phyloP scores from a whole-genome alignment of 2,888 invertebrate species.

The Steinernema hermaphroditum region DNA sequence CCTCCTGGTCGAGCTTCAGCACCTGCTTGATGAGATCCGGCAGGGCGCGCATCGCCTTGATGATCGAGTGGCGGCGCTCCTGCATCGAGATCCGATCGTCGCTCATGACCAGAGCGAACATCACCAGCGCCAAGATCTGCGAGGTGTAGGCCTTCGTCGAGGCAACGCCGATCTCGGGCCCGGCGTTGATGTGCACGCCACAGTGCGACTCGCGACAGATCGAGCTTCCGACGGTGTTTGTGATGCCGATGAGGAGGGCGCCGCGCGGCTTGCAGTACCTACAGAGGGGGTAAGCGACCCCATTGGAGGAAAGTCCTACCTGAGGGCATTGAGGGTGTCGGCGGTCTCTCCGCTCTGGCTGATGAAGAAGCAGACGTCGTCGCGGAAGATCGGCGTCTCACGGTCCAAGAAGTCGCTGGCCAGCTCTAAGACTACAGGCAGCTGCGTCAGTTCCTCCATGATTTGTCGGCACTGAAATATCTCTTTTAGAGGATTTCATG shows the following conservation, averaged over 20 bases:
- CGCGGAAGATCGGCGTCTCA: constrained; percentile 93
- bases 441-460: constrained; percentile 90
- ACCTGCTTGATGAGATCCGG: constrained; percentile 88
- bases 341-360: constrained; percentile 81
- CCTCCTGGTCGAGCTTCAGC: constrained; percentile 82
- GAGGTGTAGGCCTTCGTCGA: constrained; percentile 99
- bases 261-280: constrained; percentile 93
- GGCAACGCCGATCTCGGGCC: constrained; percentile 99
- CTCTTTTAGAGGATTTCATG: too few relatives aligned
- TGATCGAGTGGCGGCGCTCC: constrained; percentile 81
- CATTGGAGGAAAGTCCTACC: constrained; percentile 34
- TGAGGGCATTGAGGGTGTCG: constrained; percentile 67
- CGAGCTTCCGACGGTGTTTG: constrained; percentile 95
- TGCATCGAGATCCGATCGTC: constrained; percentile 93
- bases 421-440: constrained; percentile 97
- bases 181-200: constrained; percentile 98
- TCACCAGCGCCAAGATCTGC: constrained; percentile 94
- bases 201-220: constrained; percentile 98
- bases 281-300: constrained; percentile 5
- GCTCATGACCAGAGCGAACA: constrained; percentile 97
- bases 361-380: constrained; percentile 98
- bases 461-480: constrained; percentile 75
- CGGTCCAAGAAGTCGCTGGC: constrained; percentile 96
- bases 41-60: constrained; percentile 81
- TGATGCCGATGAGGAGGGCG: constrained; percentile 94